Percentiles rank a stretch among this genome's conserved stretches.
Conservation (phyloP, 2,113 vertebrate genomes). For the Misgurnus mizolepis region DNA sequence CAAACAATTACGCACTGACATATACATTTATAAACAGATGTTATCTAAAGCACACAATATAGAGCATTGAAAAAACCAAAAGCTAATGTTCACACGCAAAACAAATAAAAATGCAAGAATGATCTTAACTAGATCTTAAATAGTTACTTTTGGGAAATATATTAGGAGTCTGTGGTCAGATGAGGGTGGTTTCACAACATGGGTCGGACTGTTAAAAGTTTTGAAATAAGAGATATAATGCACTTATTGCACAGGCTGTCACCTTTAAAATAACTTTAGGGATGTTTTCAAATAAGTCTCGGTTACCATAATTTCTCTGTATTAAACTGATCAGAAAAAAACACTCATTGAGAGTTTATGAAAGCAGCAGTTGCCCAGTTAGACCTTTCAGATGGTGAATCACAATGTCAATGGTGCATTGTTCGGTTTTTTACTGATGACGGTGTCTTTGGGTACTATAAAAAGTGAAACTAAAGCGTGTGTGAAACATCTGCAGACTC, state of each 20-base stretch:
- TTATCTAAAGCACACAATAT: neutral
- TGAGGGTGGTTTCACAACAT: neutral
- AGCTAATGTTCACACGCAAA: slow-evolving; percentile 1
- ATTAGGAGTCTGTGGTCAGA: neutral
- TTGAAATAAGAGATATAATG: neutral
- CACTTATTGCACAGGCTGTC: neutral
- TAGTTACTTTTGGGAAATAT: neutral
- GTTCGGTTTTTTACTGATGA: neutral
- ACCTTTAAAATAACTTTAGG: neutral
- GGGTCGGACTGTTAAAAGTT: neutral
- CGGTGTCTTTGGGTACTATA: slow-evolving; percentile 1
- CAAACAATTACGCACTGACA: slow-evolving; percentile 31
- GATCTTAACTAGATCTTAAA: neutral
- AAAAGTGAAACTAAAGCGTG: slow-evolving; percentile 5
- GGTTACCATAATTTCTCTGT: too few species aligned
- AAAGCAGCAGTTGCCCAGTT: neutral
- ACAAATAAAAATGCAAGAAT: slow-evolving; percentile 2
- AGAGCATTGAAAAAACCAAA: neutral
- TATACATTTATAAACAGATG: slow-evolving; percentile 12
- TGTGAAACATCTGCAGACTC: slow-evolving; percentile 2
- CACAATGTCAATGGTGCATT: neutral
- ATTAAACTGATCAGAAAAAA: too few species aligned
- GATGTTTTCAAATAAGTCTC: neutral
- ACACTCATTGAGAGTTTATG: neutral
- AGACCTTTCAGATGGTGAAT: neutral